Percentiles rank a stretch among this genome's conserved stretches.
These are phyloP conservation scores for Venturia canescens DNA, from an alignment of 1,140 invertebrate genomes.

Conservation along the genomic window DNA sequence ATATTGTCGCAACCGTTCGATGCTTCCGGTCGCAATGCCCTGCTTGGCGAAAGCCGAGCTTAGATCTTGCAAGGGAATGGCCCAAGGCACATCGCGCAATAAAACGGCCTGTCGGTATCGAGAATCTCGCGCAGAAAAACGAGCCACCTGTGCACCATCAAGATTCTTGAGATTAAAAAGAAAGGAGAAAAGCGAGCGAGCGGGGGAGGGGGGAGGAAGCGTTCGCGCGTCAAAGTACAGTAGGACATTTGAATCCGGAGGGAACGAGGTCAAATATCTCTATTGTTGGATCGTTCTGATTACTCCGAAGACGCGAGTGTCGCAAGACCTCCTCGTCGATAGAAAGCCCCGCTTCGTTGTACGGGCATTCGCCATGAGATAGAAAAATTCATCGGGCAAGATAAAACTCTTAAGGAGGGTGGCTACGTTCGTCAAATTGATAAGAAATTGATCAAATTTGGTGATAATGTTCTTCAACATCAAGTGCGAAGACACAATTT, in stretches of 20 bases:
- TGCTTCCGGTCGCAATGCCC: constrained; percentile 68
- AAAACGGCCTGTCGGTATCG: constrained; percentile 72
- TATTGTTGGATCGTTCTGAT: neutral
- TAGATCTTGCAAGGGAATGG: constrained; percentile 74
- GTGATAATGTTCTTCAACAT: too few relatives aligned
- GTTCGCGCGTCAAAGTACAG: neutral
- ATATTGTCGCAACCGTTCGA: constrained; percentile 73
- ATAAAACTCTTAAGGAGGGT: too few relatives aligned
- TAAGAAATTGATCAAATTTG: too few relatives aligned
- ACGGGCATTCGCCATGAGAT: neutral
- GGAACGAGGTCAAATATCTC: constrained; percentile 29
- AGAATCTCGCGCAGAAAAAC: constrained; percentile 73
- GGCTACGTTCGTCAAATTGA: too few relatives aligned
- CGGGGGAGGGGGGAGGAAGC: too few relatives aligned
- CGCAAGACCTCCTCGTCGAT: neutral
- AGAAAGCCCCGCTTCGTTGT: neutral
- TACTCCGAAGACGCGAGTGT: neutral
- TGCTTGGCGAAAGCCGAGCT: constrained; percentile 73
- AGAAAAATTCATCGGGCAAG: neutral
- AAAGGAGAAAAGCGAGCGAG: too few relatives aligned
- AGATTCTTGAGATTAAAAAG: constrained; percentile 16
- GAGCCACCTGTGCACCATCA: constrained; percentile 65
- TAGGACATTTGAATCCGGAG: neutral
- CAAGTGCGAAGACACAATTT: too few relatives aligned
- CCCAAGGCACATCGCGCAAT: constrained; percentile 75